These are phyloP conservation scores for Steinernema khuongi DNA, from an alignment of 1,140 invertebrate genomes.

Conservation along the genomic window DNA sequence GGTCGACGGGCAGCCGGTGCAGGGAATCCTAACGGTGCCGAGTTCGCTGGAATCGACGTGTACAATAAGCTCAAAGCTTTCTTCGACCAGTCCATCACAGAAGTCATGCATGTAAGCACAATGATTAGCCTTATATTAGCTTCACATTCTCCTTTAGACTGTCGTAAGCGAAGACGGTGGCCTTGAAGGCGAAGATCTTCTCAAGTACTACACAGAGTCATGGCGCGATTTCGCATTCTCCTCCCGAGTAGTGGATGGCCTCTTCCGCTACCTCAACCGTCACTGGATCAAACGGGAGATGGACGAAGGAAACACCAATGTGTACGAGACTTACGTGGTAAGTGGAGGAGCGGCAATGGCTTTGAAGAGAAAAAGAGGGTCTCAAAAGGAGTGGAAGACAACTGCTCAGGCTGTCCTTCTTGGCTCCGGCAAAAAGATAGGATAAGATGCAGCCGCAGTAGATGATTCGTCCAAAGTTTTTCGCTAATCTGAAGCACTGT, in stretches of 20 bases:
- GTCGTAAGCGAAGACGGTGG: neutral
- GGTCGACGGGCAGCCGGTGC: neutral
- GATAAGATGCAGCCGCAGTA: no score
- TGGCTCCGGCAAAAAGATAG: no score
- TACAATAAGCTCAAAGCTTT: neutral
- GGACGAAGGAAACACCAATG: constrained; percentile 89
- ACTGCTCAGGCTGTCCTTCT: no score
- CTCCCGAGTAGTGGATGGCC: constrained; percentile 88
- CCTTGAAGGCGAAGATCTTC: constrained; percentile 63
- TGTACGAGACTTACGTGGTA: constrained; percentile 87
- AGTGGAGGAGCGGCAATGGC: no score
- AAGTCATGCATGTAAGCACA: neutral
- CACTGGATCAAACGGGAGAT: constrained; percentile 96
- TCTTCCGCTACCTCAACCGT: constrained; percentile 91
- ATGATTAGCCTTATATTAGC: neutral
- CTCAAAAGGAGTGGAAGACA: no score
- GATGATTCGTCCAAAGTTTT: no score
- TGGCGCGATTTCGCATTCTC: constrained; percentile 98
- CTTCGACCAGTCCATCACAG: neutral
- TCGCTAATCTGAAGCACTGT: no score
- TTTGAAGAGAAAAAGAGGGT: no score
- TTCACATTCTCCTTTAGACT: neutral
- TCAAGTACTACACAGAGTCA: constrained; percentile 88
- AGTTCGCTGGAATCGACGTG: neutral
- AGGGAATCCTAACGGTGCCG: constrained; percentile 3